Percentiles rank a stretch among this genome's conserved stretches.
Evolutionary conservation across 2,113 vertebrate genomes (phyloP).

Genomic region (Colossoma macropomum): DNA sequence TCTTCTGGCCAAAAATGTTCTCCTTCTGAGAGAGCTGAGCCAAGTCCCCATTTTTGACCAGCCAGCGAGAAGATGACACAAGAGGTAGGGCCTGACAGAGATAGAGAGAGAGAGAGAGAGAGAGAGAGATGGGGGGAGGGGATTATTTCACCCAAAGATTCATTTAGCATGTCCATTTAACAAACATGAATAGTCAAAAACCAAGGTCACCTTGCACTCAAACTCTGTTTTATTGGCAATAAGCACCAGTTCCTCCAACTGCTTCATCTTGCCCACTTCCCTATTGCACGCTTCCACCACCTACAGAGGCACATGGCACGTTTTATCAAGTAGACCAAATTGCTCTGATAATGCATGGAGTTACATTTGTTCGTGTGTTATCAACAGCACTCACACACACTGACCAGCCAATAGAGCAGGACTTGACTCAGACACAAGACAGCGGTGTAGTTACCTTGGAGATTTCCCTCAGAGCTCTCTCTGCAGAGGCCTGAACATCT

Average conservation of each 20-base stretch:
- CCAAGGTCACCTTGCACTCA: constrained; percentile 49
- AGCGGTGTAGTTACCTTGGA: constrained; percentile 48
- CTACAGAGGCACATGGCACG: constrained; percentile 34
- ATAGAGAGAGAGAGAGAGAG: not conserved
- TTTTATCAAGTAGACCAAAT: not conserved
- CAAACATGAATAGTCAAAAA: not conserved
- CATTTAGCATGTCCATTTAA: not conserved
- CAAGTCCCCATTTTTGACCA: constrained; percentile 52
- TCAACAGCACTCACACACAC: not conserved
- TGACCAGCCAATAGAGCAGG: not conserved
- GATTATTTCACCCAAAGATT: not conserved
- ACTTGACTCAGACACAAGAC: not conserved
- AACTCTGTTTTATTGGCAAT: constrained; percentile 57
- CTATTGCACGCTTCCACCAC: constrained; percentile 50
- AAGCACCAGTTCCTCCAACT: constrained; percentile 53
- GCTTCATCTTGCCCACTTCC: constrained; percentile 55
- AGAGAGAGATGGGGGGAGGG: not conserved
- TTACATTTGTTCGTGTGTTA: not conserved
- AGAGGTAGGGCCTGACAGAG: constrained; percentile 41
- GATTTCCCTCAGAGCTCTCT: constrained; percentile 46
- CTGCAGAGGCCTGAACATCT: constrained; percentile 29
- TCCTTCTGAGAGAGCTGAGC: constrained; percentile 36
- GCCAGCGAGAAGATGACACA: constrained; percentile 54
- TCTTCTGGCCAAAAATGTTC: constrained; percentile 55
- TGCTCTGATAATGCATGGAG: not conserved